Evolutionary conservation across 2,888 invertebrate species (phyloP).

Genomic region (Crepidodera aurea): DNA sequence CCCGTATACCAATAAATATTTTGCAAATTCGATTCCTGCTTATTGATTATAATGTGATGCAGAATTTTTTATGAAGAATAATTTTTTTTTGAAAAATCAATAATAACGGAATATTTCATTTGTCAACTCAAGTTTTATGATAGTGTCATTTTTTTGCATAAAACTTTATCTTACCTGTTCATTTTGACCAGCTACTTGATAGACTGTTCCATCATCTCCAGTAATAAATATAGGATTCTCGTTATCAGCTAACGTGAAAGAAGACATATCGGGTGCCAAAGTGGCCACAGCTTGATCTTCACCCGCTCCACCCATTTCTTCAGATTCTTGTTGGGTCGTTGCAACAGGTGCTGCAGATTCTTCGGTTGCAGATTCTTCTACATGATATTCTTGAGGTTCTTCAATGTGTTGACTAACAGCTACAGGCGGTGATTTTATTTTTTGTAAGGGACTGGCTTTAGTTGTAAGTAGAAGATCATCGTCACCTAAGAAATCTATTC

Average conservation of each 20-base stretch:
- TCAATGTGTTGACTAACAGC: not conserved
- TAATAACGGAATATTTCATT: too few species aligned
- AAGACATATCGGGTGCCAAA: slow-evolving; percentile 49
- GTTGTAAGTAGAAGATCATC: slow-evolving; percentile 27
- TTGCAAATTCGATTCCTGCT: too few species aligned
- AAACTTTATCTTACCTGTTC: slow-evolving; percentile 62
- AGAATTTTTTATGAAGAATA: too few species aligned
- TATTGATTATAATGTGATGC: too few species aligned
- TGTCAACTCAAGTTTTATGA: too few species aligned
- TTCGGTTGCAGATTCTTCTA: slow-evolving; percentile 55
- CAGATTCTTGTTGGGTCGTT: slow-evolving; percentile 12
- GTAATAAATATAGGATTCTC: slow-evolving; percentile 79
- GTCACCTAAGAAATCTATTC: slow-evolving; percentile 24
- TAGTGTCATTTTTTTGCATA: too few species aligned
- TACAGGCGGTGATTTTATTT: slow-evolving; percentile 6
- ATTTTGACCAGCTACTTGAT: slow-evolving; percentile 77
- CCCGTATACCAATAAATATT: too few species aligned
- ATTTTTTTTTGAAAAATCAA: too few species aligned
- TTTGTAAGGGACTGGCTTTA: slow-evolving; percentile 14
- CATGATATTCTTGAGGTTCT: slow-evolving; percentile 2
- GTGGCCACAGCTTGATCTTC: slow-evolving; percentile 31
- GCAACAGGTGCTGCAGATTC: slow-evolving; percentile 3
- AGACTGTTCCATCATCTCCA: slow-evolving; percentile 84
- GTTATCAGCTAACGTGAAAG: slow-evolving; percentile 51
- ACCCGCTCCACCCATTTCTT: slow-evolving; percentile 33